phyloP scores from a whole-genome alignment of 2,797 vertebrate genomes.

The Natrix natrix region DNA sequence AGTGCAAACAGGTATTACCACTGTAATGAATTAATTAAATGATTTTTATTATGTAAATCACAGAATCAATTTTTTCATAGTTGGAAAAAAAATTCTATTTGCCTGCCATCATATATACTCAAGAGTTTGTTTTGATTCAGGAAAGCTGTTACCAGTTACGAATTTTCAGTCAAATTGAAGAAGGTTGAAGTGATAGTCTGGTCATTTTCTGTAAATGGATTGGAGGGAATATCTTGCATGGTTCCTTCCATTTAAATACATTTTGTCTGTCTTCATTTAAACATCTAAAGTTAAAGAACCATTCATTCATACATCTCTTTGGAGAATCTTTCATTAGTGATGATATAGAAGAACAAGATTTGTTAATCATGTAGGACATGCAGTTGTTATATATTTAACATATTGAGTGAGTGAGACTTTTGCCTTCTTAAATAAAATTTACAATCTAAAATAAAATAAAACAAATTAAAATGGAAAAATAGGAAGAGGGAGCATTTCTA shows the following conservation, averaged over 20 bases:
- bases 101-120: background rate
- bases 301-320: background rate
- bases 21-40: background rate
- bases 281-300: background rate
- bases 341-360: background rate
- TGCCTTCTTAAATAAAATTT: background rate
- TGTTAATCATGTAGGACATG: background rate
- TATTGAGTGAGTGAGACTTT: background rate
- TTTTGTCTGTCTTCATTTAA: too few relatives aligned
- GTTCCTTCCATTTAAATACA: background rate
- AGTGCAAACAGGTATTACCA: background rate
- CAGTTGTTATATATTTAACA: background rate
- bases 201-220: background rate
- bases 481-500: background rate
- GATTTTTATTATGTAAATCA: background rate
- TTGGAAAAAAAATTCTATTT: background rate
- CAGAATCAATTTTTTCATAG: background rate
- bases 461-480: background rate
- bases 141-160: background rate
- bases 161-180: background rate
- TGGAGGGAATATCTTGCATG: background rate
- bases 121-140: background rate
- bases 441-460: background rate
- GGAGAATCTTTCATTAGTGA: background rate
- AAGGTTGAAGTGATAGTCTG: background rate